These are phyloP conservation scores for Zaprionus gabonicus DNA, from an alignment of 1,140 invertebrate species.

Conservation along the genomic window DNA sequence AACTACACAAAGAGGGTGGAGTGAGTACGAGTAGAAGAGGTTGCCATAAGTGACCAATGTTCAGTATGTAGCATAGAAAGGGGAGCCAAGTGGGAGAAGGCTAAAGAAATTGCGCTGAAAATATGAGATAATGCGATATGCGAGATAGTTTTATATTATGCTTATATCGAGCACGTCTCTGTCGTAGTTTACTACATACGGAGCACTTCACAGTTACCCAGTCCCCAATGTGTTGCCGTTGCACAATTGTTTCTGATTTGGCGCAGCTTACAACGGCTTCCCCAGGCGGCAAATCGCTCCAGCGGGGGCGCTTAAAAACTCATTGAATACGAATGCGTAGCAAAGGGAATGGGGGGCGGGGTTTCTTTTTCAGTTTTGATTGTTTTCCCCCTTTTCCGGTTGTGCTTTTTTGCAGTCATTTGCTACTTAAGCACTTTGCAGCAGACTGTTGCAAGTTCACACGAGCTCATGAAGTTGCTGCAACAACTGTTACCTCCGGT, in stretches of 20 bases:
- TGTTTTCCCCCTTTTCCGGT: slow-evolving; percentile 6
- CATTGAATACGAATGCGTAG: slow-evolving; percentile 37
- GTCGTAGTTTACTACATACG: neutral
- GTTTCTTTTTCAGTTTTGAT: slow-evolving; percentile 10
- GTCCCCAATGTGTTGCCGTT: slow-evolving; percentile 43
- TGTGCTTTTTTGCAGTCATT: slow-evolving; percentile 13
- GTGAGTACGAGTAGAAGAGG: neutral
- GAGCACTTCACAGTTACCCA: slow-evolving; percentile 31
- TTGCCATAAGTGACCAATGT: neutral
- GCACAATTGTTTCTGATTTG: slow-evolving; percentile 62
- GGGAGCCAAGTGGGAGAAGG: neutral
- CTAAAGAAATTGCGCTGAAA: slow-evolving; percentile 20
- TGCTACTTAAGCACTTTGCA: slow-evolving; percentile 36
- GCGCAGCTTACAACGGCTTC: slow-evolving; percentile 53
- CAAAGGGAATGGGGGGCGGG: neutral
- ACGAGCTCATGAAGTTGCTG: slow-evolving; percentile 30
- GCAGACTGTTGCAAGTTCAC: slow-evolving; percentile 25
- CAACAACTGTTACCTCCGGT: slow-evolving; percentile 49
- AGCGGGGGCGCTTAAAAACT: slow-evolving; percentile 36
- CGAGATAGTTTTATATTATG: slow-evolving; percentile 54
- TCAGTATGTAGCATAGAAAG: neutral
- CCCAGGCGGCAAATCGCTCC: slow-evolving; percentile 19
- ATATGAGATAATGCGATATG: slow-evolving; percentile 7
- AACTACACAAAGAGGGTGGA: neutral
- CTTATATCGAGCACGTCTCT: slow-evolving; percentile 60